Evolutionary conservation across 1,140 invertebrate genomes (phyloP).

Genomic region (Lepidurus arcticus): DNA sequence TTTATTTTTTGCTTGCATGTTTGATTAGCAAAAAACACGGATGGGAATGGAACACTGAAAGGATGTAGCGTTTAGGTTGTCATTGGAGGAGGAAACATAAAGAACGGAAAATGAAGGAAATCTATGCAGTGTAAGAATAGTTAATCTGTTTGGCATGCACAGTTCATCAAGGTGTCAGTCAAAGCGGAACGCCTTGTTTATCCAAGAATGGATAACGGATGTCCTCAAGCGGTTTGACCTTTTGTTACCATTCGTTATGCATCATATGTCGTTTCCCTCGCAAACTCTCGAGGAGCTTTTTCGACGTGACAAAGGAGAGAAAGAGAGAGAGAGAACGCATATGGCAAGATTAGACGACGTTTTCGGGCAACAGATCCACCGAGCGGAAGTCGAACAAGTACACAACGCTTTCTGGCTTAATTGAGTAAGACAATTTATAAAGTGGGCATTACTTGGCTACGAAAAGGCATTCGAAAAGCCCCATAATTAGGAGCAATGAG

Average conservation of each 20-base stretch:
- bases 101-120: neutral
- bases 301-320: neutral
- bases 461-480: neutral
- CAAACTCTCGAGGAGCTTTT: neutral
- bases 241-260: conserved; percentile 11
- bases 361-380: neutral
- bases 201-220: conserved; percentile 19
- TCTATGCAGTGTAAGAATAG: neutral
- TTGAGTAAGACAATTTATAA: neutral
- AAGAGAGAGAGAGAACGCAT: neutral
- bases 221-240: neutral
- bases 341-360: neutral
- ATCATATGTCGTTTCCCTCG: conserved; percentile 12
- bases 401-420: neutral
- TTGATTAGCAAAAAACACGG: neutral
- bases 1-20: too few species aligned
- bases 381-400: neutral
- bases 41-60: neutral
- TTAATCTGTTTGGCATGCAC: conserved; percentile 14
- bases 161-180: neutral
- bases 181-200: conserved; percentile 19
- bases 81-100: conserved; percentile 1
- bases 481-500: neutral
- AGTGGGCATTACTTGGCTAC: neutral
- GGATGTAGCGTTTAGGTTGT: neutral